Evolutionary conservation across 2,113 vertebrate species (phyloP).

Genomic region (Grantiella picta): DNA sequence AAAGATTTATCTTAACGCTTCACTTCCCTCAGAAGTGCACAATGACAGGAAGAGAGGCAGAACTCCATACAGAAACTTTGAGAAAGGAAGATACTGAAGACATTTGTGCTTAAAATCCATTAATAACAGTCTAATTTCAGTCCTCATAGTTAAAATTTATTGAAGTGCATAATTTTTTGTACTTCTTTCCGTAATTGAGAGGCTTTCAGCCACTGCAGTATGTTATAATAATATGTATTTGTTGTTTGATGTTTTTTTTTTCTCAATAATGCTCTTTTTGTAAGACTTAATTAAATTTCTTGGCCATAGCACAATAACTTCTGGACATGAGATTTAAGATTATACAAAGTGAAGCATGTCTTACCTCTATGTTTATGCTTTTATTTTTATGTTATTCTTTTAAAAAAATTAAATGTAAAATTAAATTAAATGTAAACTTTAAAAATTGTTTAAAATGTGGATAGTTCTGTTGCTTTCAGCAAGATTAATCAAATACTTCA

Average conservation of each 20-base stretch:
- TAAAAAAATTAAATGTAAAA: background rate
- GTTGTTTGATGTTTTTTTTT: background rate
- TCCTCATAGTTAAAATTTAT: background rate
- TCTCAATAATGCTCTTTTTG: background rate
- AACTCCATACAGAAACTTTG: background rate
- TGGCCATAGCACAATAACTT: background rate
- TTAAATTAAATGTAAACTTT: background rate
- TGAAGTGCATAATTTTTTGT: background rate
- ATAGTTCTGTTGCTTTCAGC: background rate
- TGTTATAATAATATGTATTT: background rate
- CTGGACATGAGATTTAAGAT: background rate
- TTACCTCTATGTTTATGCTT: background rate
- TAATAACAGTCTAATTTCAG: background rate
- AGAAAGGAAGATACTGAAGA: background rate
- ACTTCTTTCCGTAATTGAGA: background rate
- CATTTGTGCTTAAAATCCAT: background rate
- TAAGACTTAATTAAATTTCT: background rate
- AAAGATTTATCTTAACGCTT: background rate
- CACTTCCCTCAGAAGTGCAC: background rate
- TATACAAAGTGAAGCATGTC: background rate
- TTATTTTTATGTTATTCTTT: background rate
- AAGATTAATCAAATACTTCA: background rate
- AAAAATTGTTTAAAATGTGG: background rate
- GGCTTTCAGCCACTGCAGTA: background rate
- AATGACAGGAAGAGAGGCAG: background rate